phyloP scores from a whole-genome alignment of 92 coral and sea anemone genomes.

The Pocillopora meandrina region DNA sequence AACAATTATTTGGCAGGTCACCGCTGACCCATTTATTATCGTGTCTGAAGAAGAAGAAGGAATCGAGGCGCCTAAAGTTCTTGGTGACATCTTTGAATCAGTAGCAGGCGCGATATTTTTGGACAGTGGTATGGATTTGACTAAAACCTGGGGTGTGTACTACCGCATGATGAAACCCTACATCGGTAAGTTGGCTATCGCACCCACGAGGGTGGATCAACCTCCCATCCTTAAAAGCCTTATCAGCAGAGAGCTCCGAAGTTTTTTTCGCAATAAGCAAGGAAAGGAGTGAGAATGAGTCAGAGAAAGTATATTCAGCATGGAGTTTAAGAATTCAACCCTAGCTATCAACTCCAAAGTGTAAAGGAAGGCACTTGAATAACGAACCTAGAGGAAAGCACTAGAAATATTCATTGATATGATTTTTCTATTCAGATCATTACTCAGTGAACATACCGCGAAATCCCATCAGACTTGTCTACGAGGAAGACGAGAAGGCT shows the following conservation, averaged over 20 bases:
- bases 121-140: slow-evolving; percentile 97
- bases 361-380: too few species aligned
- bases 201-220: not conserved
- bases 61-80: slow-evolving; percentile 94
- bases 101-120: slow-evolving; percentile 97
- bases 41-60: slow-evolving; percentile 75
- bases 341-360: too few species aligned
- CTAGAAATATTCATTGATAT: not conserved
- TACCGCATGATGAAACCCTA: slow-evolving; percentile 93
- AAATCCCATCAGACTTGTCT: slow-evolving; percentile 74
- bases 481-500: slow-evolving; percentile 68
- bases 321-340: too few species aligned
- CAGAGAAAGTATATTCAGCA: too few species aligned
- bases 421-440: slow-evolving; percentile 48
- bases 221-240: too few species aligned
- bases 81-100: slow-evolving; percentile 97
- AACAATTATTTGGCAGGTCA: slow-evolving; percentile 51
- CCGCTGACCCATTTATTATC: slow-evolving; percentile 80
- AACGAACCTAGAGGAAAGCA: too few species aligned
- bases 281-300: too few species aligned
- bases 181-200: slow-evolving; percentile 57
- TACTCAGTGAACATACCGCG: slow-evolving; percentile 81
- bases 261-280: too few species aligned
- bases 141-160: slow-evolving; percentile 82
- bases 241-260: too few species aligned